Evolutionary conservation across 2,113 vertebrate species (phyloP), one percentile per base, ranked within the genome.

Genomic region (Pampusana beccarii): DNA sequence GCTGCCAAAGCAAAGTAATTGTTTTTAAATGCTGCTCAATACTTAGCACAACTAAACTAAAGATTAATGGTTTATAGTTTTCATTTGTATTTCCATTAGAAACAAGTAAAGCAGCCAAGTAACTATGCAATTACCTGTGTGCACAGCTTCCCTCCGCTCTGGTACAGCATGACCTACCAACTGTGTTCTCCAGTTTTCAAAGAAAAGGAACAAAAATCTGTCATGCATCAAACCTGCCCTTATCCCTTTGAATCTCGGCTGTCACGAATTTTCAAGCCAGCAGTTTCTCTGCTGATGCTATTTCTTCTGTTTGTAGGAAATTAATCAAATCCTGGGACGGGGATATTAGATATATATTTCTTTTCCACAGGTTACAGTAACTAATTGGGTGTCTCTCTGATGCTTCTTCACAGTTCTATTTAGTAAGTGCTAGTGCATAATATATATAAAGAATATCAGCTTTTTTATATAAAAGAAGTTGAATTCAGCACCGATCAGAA

Each of bases 21-120:
- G 91, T 88, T 97, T 96, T 92, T 81, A 97, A 98, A 96, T 95
- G 88, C 75, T 96, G 94, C 86, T 84, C 82, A 60, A 95, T 90
- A 97, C 80, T 96, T 97, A 74, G 86, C 81, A 96, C 97, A 97
- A 97, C 80, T 95, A 90, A 97, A 95, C 95, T 80, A 93, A 92
- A 97, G 97, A 95, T 97, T 97, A 98, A 98, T 95, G 91, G 88
- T 88, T 97, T 97, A 96, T 96, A 95, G 95, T 95, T 96, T 93
- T 95, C 94, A 96, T 96, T 97, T 94, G 75, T 91, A 61, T 81
- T 97, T 95, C 95, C 88, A 90, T 93, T 94, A 95, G 87, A 95
- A 91, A 97, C 83, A 88, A 92, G 92, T 75, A 90, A 95, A 93
- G 67, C 71, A 91, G 75, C 96, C 90, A 93, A 92, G 88, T 56